Conservation (phyloP, 2,113 vertebrate genomes). For the Poecile atricapillus region DNA sequence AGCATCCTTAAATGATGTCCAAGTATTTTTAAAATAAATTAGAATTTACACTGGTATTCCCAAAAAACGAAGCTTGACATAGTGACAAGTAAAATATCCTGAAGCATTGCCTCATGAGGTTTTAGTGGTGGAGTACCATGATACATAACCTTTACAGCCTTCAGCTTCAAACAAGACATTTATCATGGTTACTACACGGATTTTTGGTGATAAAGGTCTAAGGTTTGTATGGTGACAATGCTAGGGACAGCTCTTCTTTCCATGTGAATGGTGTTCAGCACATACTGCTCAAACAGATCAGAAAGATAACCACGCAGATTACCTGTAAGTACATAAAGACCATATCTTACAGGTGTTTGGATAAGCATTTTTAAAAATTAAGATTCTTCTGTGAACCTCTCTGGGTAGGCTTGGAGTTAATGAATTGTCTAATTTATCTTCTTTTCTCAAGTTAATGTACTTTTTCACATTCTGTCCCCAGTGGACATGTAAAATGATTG, state of each 20-base stretch:
- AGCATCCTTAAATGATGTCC: neutral
- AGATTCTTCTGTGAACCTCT: neutral
- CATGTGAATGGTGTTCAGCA: neutral
- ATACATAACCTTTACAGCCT: neutral
- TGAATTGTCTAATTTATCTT: neutral
- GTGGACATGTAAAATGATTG: neutral
- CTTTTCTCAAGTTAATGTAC: neutral
- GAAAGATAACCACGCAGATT: neutral
- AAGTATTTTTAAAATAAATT: neutral
- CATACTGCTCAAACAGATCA: neutral
- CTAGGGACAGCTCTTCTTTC: neutral
- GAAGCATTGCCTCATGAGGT: neutral
- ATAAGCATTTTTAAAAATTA: neutral
- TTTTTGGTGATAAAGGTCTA: neutral
- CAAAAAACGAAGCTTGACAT: neutral
- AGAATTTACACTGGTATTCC: fast-evolving
- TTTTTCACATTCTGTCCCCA: slow-evolving; percentile 1
- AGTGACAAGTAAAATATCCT: neutral
- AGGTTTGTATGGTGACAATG: neutral
- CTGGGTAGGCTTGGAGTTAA: neutral
- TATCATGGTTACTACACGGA: neutral
- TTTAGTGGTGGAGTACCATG: neutral
- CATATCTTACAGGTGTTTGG: neutral
- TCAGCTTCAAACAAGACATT: neutral
- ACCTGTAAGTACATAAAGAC: neutral